These are phyloP conservation scores for Eupleurogrammus muticus DNA, from an alignment of 2,797 vertebrate genomes.

Conservation along the genomic window DNA sequence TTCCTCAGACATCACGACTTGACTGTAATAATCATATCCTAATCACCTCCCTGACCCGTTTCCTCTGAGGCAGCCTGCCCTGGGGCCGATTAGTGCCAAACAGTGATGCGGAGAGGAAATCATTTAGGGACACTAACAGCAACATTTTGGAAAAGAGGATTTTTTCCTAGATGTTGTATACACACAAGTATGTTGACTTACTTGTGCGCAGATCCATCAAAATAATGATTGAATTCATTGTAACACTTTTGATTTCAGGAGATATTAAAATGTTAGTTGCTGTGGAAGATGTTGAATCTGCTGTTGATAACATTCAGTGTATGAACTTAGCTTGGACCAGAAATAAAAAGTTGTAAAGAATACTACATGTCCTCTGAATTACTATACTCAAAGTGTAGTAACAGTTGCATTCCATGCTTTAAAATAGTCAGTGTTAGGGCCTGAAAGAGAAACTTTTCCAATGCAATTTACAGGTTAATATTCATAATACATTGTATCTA, in stretches of 20 bases:
- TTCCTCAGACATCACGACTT: conserved; percentile 47
- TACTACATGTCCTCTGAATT: neutral
- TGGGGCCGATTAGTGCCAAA: conserved; percentile 25
- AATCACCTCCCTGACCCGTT: conserved; percentile 41
- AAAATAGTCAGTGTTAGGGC: neutral
- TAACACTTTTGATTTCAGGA: neutral
- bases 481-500: conserved; percentile 21
- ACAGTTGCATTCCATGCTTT: neutral
- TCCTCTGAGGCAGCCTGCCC: conserved; percentile 29
- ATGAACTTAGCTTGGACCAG: neutral
- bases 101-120: conserved; percentile 35
- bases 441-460: conserved; percentile 1
- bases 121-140: conserved; percentile 4
- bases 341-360: neutral
- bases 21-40: conserved; percentile 59
- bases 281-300: neutral
- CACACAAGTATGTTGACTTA: neutral
- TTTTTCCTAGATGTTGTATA: conserved; percentile 36
- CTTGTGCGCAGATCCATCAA: neutral
- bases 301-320: neutral
- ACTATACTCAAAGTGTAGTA: neutral
- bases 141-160: conserved; percentile 4
- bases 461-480: conserved; percentile 14
- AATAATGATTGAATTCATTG: conserved; percentile 14
- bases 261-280: neutral